Base-by-base conservation (phyloP, 2,888 invertebrate species). In the Matsumyia berberina region DNA sequence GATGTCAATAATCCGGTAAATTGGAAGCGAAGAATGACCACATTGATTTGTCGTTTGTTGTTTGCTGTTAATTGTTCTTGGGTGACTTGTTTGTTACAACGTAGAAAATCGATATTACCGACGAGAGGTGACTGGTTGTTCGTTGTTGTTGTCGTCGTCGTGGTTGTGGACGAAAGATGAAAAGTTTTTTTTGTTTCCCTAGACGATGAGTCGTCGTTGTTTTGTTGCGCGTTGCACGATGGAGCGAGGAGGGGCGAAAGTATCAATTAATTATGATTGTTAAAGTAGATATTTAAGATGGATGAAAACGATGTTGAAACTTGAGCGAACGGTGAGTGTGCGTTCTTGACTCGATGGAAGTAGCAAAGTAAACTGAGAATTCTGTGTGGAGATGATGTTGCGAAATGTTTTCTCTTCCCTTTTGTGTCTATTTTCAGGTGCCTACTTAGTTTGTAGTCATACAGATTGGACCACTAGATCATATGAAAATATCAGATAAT, bases 1-100 rank as follows among this genome's bases (percentile, higher is more conserved):
- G 42, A 29, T 73, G 58, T 62, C 82, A 83, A 83, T 78, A 77
- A 83, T 82, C 66, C 72, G 77, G 72, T 78, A 82, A 82, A 82
- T 83, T 78, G 66, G n/a, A 46, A 77, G 77, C 67, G 77, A 83
- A 72, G 77, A 83, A 78, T 78, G 67, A 78, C 77, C 77, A 62
- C 82, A 77, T 77, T 77, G 77, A 83, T 83, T 67, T 77, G 76
- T 82, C 70, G 77, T 53, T 67, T 77, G 77, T 78, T 78, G 82
- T 72, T 77, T 66, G 70, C 33, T 51, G 69, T 82, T 77, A 77
- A 82, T 82, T 82, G 70, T 82, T 77, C 70, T 77, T 72, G 15
- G 70, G 33, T 66, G 58, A 33, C 46, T 72, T 70, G 58, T 29
- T 66, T 77, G 72, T 31, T 24, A 72, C 58, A 51, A 44, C 46